phyloP scores from a whole-genome alignment of 1,140 invertebrate genomes.

The Charaxes varanes region DNA sequence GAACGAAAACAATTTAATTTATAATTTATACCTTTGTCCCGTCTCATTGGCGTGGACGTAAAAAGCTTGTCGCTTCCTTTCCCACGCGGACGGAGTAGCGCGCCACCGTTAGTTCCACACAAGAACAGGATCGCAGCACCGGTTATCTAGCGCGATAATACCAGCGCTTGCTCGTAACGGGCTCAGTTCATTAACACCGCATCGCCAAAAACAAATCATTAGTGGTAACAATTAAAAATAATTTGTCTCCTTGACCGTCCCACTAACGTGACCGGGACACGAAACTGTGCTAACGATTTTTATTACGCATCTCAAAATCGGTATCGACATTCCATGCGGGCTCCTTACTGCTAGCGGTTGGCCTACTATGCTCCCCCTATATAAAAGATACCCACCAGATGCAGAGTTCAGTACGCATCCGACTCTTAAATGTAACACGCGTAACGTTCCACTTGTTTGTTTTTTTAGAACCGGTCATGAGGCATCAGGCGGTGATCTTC shows the following conservation, averaged over 20 bases:
- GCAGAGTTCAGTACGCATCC: conserved; percentile 43
- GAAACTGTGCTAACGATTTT: conserved; percentile 62
- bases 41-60: too few species aligned
- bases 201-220: conserved; percentile 34
- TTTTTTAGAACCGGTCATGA: conserved; percentile 63
- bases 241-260: conserved; percentile 52
- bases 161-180: conserved; percentile 25
- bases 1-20: too few species aligned
- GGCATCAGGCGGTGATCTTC: conserved; percentile 36
- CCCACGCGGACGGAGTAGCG: conserved; percentile 3
- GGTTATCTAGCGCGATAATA: background rate
- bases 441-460: conserved; percentile 34
- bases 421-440: conserved; percentile 43
- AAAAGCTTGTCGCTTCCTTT: background rate
- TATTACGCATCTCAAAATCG: conserved; percentile 59
- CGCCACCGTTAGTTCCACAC: conserved; percentile 1
- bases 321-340: conserved; percentile 38
- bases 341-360: conserved; percentile 56
- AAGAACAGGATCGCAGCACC: conserved; percentile 5
- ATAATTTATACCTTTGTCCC: too few species aligned
- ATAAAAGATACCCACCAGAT: conserved; percentile 52
- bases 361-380: conserved; percentile 57
- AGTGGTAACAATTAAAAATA: conserved; percentile 42
- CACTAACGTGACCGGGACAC: conserved; percentile 48
- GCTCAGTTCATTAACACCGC: conserved; percentile 21